A percentile compares a stretch with the other conserved stretches of the same genome.
These are phyloP conservation scores for Dione vanillae DNA, from an alignment of 2,888 invertebrate genomes.

Conservation along the genomic window DNA sequence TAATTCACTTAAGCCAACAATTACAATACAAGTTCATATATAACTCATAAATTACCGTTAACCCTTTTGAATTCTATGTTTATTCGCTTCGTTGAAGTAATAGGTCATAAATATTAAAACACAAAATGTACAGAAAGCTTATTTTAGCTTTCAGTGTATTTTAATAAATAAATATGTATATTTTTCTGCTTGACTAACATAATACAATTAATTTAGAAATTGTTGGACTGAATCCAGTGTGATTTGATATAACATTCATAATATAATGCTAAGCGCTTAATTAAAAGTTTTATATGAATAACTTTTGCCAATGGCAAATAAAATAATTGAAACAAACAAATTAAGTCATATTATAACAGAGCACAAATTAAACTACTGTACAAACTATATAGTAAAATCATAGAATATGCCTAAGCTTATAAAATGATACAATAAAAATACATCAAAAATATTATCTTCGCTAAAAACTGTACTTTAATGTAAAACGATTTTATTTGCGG, in stretches of 20 bases:
- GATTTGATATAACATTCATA: background rate
- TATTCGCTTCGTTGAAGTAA: background rate
- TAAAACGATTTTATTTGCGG: no score
- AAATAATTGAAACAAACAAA: background rate
- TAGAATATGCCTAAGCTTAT: no score
- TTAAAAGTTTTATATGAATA: background rate
- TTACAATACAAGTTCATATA: background rate
- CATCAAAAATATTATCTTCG: no score
- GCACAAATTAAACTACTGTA: no score
- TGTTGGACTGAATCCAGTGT: conserved; percentile 19
- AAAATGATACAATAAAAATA: no score
- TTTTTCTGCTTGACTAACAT: background rate
- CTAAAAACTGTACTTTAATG: no score
- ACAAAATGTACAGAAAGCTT: background rate
- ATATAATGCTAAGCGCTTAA: no score
- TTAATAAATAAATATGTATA: no score
- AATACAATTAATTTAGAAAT: conserved; percentile 10
- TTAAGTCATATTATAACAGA: no score
- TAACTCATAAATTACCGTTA: background rate
- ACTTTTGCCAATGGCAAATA: background rate
- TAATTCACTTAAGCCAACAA: background rate
- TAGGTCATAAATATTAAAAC: conserved; percentile 15
- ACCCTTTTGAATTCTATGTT: background rate
- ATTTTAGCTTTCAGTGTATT: no score
- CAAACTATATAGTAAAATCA: no score